These are phyloP conservation scores for Amphimallon solstitiale DNA, from an alignment of 2,888 invertebrate species.

Conservation along the genomic window DNA sequence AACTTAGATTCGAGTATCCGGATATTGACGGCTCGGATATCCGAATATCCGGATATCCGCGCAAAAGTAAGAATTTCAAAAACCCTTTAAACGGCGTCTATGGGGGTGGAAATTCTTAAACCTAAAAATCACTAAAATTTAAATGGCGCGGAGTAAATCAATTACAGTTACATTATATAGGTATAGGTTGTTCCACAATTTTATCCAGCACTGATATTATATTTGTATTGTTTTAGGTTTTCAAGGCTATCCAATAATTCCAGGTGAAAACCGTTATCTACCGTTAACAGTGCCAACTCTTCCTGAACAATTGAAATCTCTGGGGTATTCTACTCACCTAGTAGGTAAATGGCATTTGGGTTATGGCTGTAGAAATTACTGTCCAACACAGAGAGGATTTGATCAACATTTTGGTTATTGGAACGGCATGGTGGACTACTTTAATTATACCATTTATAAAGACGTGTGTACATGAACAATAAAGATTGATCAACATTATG, in stretches of 20 bases:
- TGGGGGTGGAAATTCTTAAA: too few relatives aligned
- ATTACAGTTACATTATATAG: too few relatives aligned
- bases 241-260: constrained; percentile 72
- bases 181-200: too few relatives aligned
- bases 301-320: constrained; percentile 68
- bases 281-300: constrained; percentile 64
- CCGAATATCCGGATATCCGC: too few relatives aligned
- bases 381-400: constrained; percentile 77
- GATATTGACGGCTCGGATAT: too few relatives aligned
- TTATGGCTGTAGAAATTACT: constrained; percentile 71
- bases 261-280: constrained; percentile 75
- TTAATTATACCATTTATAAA: constrained; percentile 64
- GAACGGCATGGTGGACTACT: constrained; percentile 80
- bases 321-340: constrained; percentile 76
- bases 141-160: too few relatives aligned
- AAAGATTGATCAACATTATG: too few relatives aligned
- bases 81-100: too few relatives aligned
- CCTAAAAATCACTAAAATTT: too few relatives aligned
- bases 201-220: too few relatives aligned
- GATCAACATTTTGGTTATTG: constrained; percentile 82
- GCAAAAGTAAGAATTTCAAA: too few relatives aligned
- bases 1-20: too few relatives aligned
- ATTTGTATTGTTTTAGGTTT: constrained; percentile 67
- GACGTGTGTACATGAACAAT: constrained; percentile 48
- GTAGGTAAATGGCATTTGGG: constrained; percentile 87